Evolutionary conservation across 2,888 invertebrate species (phyloP).

Genomic region (Limenitis camilla): DNA sequence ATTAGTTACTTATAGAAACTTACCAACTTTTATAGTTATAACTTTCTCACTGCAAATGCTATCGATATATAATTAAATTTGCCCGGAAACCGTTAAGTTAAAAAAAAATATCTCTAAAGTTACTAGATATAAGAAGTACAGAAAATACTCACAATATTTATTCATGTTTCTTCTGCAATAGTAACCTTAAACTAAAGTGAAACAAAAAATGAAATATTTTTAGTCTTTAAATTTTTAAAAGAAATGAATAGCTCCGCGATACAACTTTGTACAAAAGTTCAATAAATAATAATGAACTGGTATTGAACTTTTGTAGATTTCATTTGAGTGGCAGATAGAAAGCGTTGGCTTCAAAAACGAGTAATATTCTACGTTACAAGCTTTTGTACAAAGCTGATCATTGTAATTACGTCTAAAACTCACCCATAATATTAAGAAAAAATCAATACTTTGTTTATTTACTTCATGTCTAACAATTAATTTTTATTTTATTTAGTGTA

Average conservation of each 20-base stretch:
- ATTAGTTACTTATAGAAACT: slow-evolving; percentile 23
- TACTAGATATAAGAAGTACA: slow-evolving; percentile 6
- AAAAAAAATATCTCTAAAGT: slow-evolving; percentile 4
- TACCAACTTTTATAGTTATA: slow-evolving; percentile 24
- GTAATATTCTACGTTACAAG: slow-evolving; percentile 30
- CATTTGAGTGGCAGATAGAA: slow-evolving; percentile 45
- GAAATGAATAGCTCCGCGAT: slow-evolving; percentile 7
- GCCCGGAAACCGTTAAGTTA: not conserved
- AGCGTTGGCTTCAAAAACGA: slow-evolving; percentile 43
- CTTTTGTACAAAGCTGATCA: slow-evolving; percentile 66
- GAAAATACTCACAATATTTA: slow-evolving; percentile 55
- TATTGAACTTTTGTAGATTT: slow-evolving; percentile 56
- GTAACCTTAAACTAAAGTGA: slow-evolving; percentile 47
- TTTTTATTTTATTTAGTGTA: slow-evolving; percentile 31
- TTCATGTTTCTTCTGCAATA: slow-evolving; percentile 36
- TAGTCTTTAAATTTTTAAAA: not conserved
- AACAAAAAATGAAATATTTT: not conserved
- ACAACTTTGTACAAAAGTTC: slow-evolving; percentile 69
- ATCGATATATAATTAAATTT: not conserved
- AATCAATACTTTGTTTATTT: slow-evolving; percentile 11
- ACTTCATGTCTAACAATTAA: slow-evolving; percentile 23
- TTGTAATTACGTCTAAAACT: slow-evolving; percentile 33
- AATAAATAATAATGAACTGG: slow-evolving; percentile 29
- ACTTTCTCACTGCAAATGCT: not conserved
- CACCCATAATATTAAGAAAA: slow-evolving; percentile 49